phyloP scores from a whole-genome alignment of 2,888 invertebrate species.

The Apantesis nais region DNA sequence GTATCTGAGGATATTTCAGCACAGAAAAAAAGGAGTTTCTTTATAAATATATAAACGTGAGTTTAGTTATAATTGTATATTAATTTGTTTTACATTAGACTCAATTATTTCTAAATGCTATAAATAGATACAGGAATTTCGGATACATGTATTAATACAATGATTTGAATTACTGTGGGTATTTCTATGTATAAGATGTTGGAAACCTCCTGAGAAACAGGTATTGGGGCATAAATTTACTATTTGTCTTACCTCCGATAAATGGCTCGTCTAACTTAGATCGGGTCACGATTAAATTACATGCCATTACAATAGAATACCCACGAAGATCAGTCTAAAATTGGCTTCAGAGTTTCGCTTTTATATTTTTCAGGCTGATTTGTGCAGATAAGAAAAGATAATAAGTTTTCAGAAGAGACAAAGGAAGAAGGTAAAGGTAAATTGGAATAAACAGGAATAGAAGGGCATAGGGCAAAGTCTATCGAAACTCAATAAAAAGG shows the following conservation, averaged over 20 bases:
- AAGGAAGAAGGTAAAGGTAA: not conserved
- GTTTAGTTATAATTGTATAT: no score
- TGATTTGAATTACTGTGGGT: no score
- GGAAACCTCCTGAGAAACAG: not conserved
- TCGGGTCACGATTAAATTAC: not conserved
- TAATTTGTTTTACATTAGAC: no score
- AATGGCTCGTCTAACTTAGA: not conserved
- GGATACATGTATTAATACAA: no score
- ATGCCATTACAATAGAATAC: slow-evolving; percentile 14
- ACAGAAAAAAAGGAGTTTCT: no score
- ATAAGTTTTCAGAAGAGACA: not conserved
- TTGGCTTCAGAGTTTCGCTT: slow-evolving; percentile 1
- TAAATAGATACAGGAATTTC: no score
- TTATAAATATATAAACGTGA: no score
- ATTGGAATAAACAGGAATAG: not conserved
- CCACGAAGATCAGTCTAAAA: slow-evolving; percentile 15
- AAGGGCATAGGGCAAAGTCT: not conserved
- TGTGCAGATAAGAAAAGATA: not conserved
- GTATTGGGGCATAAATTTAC: not conserved
- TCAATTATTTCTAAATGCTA: no score
- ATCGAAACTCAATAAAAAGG: no score
- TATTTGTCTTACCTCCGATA: not conserved
- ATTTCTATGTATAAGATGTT: not conserved
- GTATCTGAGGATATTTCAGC: no score
- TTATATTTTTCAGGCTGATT: slow-evolving; percentile 2